A percentile compares a stretch with the other conserved stretches of the same genome.
phyloP scores from a whole-genome alignment of 2,888 invertebrate species.

The Ochropleura leucogaster region DNA sequence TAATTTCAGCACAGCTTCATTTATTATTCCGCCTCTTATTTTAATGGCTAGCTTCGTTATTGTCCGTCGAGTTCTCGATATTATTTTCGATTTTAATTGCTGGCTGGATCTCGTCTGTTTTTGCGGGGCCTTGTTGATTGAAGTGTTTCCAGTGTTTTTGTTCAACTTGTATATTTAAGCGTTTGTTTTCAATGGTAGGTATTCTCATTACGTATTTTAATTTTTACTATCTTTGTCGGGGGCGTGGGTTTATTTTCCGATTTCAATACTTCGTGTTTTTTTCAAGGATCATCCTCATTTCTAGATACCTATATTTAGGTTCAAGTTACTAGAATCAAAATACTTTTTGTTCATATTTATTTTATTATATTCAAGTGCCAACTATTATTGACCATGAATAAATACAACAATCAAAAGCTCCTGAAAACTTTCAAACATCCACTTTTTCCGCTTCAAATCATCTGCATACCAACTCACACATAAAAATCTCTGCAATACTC shows the following conservation, averaged over 20 bases:
- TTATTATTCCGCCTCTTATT: constrained; percentile 89
- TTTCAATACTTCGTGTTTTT: background rate
- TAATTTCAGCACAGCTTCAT: constrained; percentile 82
- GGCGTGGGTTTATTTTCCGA: constrained; percentile 10
- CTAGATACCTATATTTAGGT: too few relatives aligned
- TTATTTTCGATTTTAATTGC: constrained; percentile 87
- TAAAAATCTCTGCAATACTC: constrained; percentile 55
- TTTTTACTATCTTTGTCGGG: constrained; percentile 35
- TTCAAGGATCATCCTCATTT: too few relatives aligned
- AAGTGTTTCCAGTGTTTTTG: constrained; percentile 72
- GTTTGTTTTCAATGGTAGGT: constrained; percentile 53
- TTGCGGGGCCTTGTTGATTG: constrained; percentile 74
- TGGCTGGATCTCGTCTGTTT: constrained; percentile 74
- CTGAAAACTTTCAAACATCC: background rate
- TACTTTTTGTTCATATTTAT: too few relatives aligned
- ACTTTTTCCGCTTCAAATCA: background rate
- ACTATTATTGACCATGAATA: too few relatives aligned
- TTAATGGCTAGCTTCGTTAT: constrained; percentile 90
- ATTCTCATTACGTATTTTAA: constrained; percentile 53
- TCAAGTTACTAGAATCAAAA: too few relatives aligned
- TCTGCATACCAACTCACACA: constrained; percentile 43
- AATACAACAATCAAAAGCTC: background rate
- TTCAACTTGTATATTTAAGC: constrained; percentile 68
- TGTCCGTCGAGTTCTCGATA: constrained; percentile 83
- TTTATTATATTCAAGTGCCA: too few relatives aligned